Conservation (phyloP, 2,888 invertebrate genomes). For the Noctua janthe region DNA sequence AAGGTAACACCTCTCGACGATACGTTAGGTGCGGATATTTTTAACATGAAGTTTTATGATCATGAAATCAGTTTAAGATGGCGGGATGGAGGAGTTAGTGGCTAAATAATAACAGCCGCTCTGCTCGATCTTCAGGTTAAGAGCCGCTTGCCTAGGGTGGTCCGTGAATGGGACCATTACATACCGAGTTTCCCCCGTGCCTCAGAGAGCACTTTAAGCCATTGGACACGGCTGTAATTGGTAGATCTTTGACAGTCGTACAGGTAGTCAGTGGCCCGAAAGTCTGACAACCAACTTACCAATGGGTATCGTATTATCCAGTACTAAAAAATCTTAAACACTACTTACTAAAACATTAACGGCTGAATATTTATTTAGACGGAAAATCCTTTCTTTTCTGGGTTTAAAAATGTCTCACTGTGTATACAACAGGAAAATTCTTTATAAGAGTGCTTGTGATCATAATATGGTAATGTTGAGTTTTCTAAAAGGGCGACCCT, state of each 20-base stretch:
- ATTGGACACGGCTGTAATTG: background rate
- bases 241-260: background rate
- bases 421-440: constrained; percentile 10
- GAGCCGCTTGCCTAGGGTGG: background rate
- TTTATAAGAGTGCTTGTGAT: background rate
- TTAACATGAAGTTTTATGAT: background rate
- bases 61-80: background rate
- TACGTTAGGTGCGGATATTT: background rate
- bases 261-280: background rate
- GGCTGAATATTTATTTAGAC: background rate
- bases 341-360: background rate
- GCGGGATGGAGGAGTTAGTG: background rate
- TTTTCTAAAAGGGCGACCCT: background rate
- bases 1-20: background rate
- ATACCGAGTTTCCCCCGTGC: background rate
- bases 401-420: background rate
- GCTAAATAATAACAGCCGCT: background rate
- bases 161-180: background rate
- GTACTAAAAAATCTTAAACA: background rate
- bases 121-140: background rate
- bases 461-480: constrained; percentile 32
- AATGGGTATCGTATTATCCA: background rate
- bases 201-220: background rate
- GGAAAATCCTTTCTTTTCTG: background rate
- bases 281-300: background rate